Percentiles rank a stretch among this genome's conserved stretches.
Conservation (phyloP, 2,888 invertebrate genomes). For the Drosophila recens region DNA sequence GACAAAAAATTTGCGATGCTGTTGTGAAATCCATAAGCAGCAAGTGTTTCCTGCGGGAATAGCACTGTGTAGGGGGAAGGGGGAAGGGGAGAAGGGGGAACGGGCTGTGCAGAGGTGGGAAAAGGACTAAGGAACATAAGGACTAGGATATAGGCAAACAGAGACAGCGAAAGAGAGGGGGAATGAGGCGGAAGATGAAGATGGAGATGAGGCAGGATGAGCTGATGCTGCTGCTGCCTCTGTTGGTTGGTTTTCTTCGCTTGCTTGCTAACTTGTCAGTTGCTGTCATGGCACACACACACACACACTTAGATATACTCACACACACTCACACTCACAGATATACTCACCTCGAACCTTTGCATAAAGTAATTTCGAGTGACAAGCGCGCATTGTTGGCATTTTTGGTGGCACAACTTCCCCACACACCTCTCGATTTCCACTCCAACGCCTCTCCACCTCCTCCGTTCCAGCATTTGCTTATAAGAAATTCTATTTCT, state of each 20-base stretch:
- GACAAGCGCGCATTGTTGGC: constrained; percentile 67
- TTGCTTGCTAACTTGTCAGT: constrained; percentile 41
- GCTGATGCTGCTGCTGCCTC: constrained; percentile 40
- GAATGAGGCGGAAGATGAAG: neutral
- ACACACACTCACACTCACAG: neutral
- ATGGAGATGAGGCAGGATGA: constrained; percentile 38
- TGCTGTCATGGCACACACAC: constrained; percentile 34
- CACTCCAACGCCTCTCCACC: neutral
- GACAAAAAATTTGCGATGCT: constrained; percentile 52
- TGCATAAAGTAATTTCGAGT: constrained; percentile 70
- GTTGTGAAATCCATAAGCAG: constrained; percentile 66
- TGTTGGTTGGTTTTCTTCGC: constrained; percentile 11
- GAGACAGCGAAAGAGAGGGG: constrained; percentile 5
- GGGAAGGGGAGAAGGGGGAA: neutral
- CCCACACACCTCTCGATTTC: neutral
- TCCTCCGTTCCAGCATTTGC: constrained; percentile 27
- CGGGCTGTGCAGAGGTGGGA: neutral
- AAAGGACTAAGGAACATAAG: constrained; percentile 5
- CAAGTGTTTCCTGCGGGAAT: constrained; percentile 63
- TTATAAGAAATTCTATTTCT: constrained; percentile 68
- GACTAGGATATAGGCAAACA: neutral
- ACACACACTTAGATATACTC: neutral
- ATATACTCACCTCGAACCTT: constrained; percentile 40
- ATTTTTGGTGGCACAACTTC: constrained; percentile 45
- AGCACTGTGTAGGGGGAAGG: neutral